Percentiles rank a stretch among this genome's conserved stretches.
phyloP scores from a whole-genome alignment of 2,888 invertebrate species.

The Cephonodes hylas region DNA sequence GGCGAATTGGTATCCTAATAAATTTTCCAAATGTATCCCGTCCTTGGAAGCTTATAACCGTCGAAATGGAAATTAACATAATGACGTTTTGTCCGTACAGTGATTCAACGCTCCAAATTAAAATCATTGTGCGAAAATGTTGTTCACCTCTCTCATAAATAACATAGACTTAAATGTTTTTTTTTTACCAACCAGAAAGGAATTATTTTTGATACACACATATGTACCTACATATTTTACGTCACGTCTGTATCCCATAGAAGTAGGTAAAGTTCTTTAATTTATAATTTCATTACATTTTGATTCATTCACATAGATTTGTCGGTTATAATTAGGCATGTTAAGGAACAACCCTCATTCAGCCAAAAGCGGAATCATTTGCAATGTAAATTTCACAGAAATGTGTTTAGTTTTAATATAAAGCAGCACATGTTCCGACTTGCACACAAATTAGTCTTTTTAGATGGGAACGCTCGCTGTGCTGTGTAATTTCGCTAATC shows the following conservation, averaged over 20 bases:
- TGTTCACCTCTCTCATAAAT: neutral
- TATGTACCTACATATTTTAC: too few species aligned
- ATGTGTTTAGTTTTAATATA: neutral
- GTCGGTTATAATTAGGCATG: too few species aligned
- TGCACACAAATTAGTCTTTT: neutral
- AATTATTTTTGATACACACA: too few species aligned
- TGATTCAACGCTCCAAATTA: neutral
- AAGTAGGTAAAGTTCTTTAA: too few species aligned
- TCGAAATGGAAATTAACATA: neutral
- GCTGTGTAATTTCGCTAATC: neutral
- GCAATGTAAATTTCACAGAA: too few species aligned
- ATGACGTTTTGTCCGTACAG: neutral
- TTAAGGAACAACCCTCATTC: too few species aligned
- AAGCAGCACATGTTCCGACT: neutral
- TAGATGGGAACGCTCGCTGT: neutral
- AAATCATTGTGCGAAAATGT: neutral
- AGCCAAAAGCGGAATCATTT: too few species aligned
- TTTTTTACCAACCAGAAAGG: too few species aligned
- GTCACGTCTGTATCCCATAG: too few species aligned
- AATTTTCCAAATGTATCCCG: neutral
- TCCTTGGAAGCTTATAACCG: neutral
- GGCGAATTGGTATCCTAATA: neutral
- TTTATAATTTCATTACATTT: too few species aligned
- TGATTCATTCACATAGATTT: too few species aligned
- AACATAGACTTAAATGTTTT: neutral